These are phyloP conservation scores for Agrilus planipennis DNA, from an alignment of 1,140 invertebrate species.

Conservation along the genomic window DNA sequence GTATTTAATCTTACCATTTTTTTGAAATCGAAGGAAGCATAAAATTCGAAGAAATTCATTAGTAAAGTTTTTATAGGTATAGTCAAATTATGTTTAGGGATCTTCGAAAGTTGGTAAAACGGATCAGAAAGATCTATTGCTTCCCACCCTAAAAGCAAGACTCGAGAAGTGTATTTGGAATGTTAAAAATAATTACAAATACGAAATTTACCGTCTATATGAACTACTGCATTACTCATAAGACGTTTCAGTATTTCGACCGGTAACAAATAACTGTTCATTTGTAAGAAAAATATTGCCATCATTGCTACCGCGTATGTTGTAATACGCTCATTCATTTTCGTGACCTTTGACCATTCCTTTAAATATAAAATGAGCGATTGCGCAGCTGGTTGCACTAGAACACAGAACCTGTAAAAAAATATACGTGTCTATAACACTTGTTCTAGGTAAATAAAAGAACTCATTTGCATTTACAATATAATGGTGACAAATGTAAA, in stretches of 20 bases:
- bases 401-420: conserved; percentile 32
- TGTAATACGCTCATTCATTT: conserved; percentile 28
- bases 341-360: conserved; percentile 36
- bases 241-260: conserved; percentile 19
- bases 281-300: conserved; percentile 36
- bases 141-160: conserved; percentile 26
- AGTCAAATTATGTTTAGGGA: too few species aligned
- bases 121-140: conserved; percentile 12
- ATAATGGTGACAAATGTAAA: too few species aligned
- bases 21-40: conserved; percentile 23
- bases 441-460: too few species aligned
- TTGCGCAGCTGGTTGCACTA: conserved; percentile 29
- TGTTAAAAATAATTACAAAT: conserved; percentile 3
- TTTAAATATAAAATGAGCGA: conserved; percentile 36
- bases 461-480: too few species aligned
- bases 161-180: conserved; percentile 6
- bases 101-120: too few species aligned
- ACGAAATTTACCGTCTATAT: conserved; percentile 20
- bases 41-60: conserved; percentile 28
- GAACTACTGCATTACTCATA: conserved; percentile 12
- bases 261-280: conserved; percentile 21
- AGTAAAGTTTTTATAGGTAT: conserved; percentile 18
- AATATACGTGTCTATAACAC: too few species aligned
- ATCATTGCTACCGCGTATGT: conserved; percentile 36
- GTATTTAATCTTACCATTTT: too few species aligned